Percentiles rank a stretch among this genome's conserved stretches.
phyloP scores from a whole-genome alignment of 2,113 vertebrate species.

The Bos javanicus region DNA sequence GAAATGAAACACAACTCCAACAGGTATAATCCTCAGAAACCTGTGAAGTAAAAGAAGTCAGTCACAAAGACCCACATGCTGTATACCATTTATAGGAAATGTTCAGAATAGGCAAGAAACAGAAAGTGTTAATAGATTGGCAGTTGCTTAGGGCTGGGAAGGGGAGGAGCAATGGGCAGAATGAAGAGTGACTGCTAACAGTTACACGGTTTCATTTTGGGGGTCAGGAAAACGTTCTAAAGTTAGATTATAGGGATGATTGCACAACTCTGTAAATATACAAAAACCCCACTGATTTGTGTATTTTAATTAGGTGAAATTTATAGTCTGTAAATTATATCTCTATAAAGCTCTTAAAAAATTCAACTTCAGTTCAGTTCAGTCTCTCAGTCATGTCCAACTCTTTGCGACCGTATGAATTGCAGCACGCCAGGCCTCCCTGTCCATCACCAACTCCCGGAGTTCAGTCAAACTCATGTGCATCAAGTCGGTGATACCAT shows the following conservation, averaged over 20 bases:
- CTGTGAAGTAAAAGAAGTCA: neutral
- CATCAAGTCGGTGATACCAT: no score
- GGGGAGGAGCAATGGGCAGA: neutral
- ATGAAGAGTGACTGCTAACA: neutral
- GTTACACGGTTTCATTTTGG: neutral
- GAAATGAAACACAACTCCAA: neutral
- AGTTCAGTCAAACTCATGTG: no score
- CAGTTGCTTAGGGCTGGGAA: neutral
- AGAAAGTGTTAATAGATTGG: neutral
- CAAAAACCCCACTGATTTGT: neutral
- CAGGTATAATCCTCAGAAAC: neutral
- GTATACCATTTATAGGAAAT: neutral
- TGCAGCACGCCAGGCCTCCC: no score
- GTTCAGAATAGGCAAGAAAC: neutral
- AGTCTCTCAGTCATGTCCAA: fast-evolving
- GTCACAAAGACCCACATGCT: neutral
- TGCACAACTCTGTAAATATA: neutral
- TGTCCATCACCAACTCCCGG: no score
- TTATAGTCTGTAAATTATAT: neutral
- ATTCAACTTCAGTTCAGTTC: neutral
- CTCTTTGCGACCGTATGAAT: fast-evolving
- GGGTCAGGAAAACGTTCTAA: neutral
- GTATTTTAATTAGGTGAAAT: neutral
- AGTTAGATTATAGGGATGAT: neutral
- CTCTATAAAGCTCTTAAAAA: neutral